Conservation (phyloP, 1,140 invertebrate genomes). For the Drosophila pruinosa region DNA sequence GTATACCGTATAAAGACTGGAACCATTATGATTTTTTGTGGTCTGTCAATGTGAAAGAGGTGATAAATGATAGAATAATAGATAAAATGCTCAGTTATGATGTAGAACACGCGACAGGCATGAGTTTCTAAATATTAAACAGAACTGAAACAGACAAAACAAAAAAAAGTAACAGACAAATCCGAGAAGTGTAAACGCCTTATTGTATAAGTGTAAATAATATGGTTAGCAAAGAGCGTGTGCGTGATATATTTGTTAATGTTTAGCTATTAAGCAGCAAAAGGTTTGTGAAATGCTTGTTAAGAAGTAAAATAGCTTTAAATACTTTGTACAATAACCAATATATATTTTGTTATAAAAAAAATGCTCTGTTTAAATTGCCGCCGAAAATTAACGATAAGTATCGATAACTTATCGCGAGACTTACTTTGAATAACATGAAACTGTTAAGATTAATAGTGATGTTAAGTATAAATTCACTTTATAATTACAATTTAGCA, state of each 20-base stretch:
- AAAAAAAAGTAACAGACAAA: background rate
- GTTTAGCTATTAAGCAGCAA: slow-evolving; percentile 38
- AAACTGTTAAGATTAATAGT: background rate
- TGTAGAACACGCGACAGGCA: slow-evolving; percentile 35
- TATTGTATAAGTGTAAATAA: slow-evolving; percentile 49
- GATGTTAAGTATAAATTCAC: background rate
- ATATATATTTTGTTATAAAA: background rate
- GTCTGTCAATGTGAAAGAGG: slow-evolving; percentile 83
- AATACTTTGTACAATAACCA: slow-evolving; percentile 10
- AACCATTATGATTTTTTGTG: slow-evolving; percentile 85
- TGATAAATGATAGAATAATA: slow-evolving; percentile 83
- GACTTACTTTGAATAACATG: background rate
- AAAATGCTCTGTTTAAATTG: slow-evolving; percentile 8
- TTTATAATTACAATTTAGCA: too few species aligned
- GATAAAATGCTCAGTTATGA: slow-evolving; percentile 79
- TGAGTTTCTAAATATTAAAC: slow-evolving; percentile 37
- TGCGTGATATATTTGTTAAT: slow-evolving; percentile 55
- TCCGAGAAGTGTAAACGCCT: slow-evolving; percentile 2
- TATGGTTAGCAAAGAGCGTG: slow-evolving; percentile 37
- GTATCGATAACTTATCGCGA: slow-evolving; percentile 1
- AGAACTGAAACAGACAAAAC: background rate
- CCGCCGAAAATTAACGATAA: background rate
- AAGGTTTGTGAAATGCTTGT: slow-evolving; percentile 57
- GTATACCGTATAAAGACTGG: slow-evolving; percentile 83
- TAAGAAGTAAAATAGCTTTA: slow-evolving; percentile 16